Base-by-base conservation (phyloP, 2,888 invertebrate genomes). In the Coenonympha arcania region DNA sequence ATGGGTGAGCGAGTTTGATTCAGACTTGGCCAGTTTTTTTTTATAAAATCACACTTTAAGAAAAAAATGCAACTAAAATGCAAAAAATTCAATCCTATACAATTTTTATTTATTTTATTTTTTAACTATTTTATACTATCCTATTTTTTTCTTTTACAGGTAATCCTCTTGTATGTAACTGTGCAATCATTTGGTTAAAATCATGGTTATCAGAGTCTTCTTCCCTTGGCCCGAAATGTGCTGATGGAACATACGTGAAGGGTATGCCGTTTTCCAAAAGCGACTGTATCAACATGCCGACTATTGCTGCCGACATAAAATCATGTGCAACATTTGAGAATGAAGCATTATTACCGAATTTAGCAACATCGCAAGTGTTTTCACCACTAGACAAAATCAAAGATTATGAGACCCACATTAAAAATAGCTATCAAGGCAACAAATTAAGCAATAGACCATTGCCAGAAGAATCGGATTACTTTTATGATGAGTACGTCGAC, bases 151-250 rank as follows among this genome's bases (percentile, higher is more conserved):
- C n/a, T 20, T 37, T 81, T 79, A 54, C 74, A 94, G 95, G 93
- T 24, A 96, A 95, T 80, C 95, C 95, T 1, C 80, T 96, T 54
- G 87, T 89, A 16, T 95, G 95, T 70, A 91, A 93, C 41, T 95
- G 95, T 68, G 91, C 90, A 56, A 88, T 94, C 73, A 87, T 93
- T 46, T 95, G 95, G 95, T 78, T 95, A 2, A 90, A 93, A 61
- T 92, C 91, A 2, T 95, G 95, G 95, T 76, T 95, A 19, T 90
- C 91, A 55, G 93, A 94, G 71, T 90, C 91, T 0, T 89, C 91
- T 18, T 87, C 90, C 2, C 88, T 90, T 5, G 94, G 94, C 2
- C 95, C 95, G 4, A 89, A 90, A 66, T 95, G 95, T 69, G 88
- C 90, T 19, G 94, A 95, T 65, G 95, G 95, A 0, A 90, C 91